phyloP scores from a whole-genome alignment of 2,113 vertebrate species.

The Epinephelus cyanopodus region DNA sequence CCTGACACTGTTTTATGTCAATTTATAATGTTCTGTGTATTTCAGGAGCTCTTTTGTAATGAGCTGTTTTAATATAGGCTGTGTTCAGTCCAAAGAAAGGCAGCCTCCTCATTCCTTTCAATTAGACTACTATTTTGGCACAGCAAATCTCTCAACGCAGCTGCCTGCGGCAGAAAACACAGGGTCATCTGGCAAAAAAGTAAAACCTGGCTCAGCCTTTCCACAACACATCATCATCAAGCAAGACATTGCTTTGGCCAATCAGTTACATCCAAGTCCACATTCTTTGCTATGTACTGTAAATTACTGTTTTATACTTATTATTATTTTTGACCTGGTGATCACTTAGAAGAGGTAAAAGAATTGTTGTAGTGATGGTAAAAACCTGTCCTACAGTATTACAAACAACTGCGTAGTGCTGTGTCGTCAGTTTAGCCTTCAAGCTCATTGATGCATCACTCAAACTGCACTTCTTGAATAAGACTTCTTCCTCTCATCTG shows the following conservation, averaged over 20 bases:
- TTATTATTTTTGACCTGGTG: background rate
- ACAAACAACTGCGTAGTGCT: constrained; percentile 1
- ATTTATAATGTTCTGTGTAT: constrained; percentile 17
- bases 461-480: background rate
- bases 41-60: constrained; percentile 1
- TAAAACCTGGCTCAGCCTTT: constrained; percentile 1
- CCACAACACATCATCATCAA: constrained; percentile 8
- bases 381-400: background rate
- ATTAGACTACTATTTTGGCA: constrained; percentile 33
- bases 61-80: background rate
- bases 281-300: background rate
- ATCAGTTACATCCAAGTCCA: constrained; percentile 3
- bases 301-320: background rate
- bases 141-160: background rate
- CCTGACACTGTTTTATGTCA: background rate
- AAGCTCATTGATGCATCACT: background rate
- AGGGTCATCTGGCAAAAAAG: constrained; percentile 26
- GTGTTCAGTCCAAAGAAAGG: constrained; percentile 4
- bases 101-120: constrained; percentile 20
- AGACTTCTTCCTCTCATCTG: constrained; percentile 10
- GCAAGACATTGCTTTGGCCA: background rate
- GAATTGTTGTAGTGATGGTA: background rate
- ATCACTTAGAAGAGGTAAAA: background rate
- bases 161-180: background rate
- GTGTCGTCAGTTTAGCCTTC: background rate